Base-by-base conservation (phyloP, 2,888 invertebrate genomes). In the Furcula furcula region DNA sequence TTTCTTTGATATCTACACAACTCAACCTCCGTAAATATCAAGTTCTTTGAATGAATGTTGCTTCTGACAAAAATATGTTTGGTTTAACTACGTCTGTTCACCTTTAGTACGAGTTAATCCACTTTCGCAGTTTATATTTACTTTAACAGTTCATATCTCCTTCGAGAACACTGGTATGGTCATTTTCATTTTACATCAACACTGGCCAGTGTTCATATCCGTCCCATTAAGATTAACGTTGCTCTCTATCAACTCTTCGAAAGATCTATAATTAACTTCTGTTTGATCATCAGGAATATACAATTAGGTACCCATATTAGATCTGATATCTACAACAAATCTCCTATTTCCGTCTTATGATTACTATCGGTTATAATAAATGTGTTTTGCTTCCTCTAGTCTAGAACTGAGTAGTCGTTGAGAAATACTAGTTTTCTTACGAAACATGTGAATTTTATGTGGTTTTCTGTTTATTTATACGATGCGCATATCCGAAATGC, bases 321-420 rank as follows among this genome's bases (percentile, higher is more conserved):
- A 31, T 29, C 40, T 20, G 29, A 30, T 40, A 50, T 53, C 53
- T 34, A 42, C 55, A 43, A 44, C 36, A 44, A 46, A 63, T 68
- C 55, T 63, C 65, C 69, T 63, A 55, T 63, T 52, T 61, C 61
- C 58, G 58, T 48, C 45, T 45, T 40, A 38, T 51, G 62, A 61
- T 57, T 43, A 41, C 57, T 35, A 48, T 52, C 44, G 33, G 55
- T 54, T 61, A 52, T 51, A n/a, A n/a, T n/a, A 48, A 60, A 69
- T 52, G 46, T 42, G 39, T 55, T 56, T 64, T 50, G 59, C 54
- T 63, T 66, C 60, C 64, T 60, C 40, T 46, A 38, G 29, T 60
- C 40, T 46, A 38, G 29, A 55, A 69, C 57, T 51, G 47, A 55
- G 38, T 26, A 37, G 34, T 38, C 38, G 47, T 65, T 63, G 47